Conservation (phyloP, 2,113 vertebrate genomes). For the Sorex araneus region DNA sequence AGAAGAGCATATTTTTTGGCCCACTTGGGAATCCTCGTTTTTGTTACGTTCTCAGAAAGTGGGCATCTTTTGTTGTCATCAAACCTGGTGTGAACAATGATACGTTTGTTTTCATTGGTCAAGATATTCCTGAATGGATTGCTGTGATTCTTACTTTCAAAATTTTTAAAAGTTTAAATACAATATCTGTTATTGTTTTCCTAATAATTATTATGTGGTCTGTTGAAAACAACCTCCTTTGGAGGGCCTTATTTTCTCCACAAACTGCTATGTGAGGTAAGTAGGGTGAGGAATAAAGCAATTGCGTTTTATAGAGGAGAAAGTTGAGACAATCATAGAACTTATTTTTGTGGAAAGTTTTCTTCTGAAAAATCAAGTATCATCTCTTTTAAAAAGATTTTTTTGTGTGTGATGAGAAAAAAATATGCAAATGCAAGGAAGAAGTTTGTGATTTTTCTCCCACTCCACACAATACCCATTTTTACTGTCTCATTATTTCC, state of each 20-base stretch:
- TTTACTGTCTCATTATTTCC: neutral
- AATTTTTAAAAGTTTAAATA: neutral
- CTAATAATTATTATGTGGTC: neutral
- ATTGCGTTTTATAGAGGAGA: neutral
- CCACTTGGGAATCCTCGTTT: slow-evolving; percentile 9
- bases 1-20: neutral
- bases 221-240: neutral
- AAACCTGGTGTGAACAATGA: slow-evolving; percentile 39
- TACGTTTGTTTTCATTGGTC: slow-evolving; percentile 39
- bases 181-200: neutral
- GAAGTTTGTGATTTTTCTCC: neutral
- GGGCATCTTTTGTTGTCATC: slow-evolving; percentile 15
- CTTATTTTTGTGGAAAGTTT: neutral
- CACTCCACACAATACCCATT: neutral
- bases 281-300: neutral
- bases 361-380: neutral
- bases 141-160: neutral
- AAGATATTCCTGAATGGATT: neutral
- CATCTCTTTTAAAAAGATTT: neutral
- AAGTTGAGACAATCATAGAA: neutral
- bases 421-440: neutral
- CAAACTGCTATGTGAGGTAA: neutral
- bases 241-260: neutral
- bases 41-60: slow-evolving; percentile 65
- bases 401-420: neutral